Conservation (phyloP, 2,113 vertebrate species). For the Bubo blakistoni region DNA sequence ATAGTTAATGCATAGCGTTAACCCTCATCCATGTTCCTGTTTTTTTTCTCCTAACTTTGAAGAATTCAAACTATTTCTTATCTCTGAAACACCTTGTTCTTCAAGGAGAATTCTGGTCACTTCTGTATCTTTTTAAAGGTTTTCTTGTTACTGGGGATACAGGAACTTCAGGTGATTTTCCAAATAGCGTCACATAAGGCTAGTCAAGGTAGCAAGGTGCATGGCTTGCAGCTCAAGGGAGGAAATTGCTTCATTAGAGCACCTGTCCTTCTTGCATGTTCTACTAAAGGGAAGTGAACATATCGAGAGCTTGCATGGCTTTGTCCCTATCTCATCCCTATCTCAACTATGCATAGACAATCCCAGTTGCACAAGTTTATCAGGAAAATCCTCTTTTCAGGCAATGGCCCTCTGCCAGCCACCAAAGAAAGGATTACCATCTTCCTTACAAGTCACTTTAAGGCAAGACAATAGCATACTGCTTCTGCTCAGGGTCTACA, state of each 20-base stretch:
- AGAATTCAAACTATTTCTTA: not conserved
- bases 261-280: not conserved
- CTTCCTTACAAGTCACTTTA: not conserved
- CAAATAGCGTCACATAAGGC: not conserved
- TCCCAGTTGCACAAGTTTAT: not conserved
- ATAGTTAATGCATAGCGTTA: not conserved
- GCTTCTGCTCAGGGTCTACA: not conserved
- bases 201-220: not conserved
- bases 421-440: not conserved
- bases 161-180: slow-evolving; percentile 4
- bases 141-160: not conserved
- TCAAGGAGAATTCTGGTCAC: not conserved
- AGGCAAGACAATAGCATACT: not conserved
- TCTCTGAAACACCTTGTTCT: not conserved
- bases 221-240: not conserved
- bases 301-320: not conserved
- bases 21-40: not conserved
- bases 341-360: not conserved
- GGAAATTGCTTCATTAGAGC: not conserved
- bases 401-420: not conserved
- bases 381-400: not conserved
- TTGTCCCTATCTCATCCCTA: not conserved
- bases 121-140: not conserved
- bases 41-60: not conserved
- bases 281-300: not conserved